Conservation (phyloP, 2,888 invertebrate species). For the Hypomecis atomaria region DNA sequence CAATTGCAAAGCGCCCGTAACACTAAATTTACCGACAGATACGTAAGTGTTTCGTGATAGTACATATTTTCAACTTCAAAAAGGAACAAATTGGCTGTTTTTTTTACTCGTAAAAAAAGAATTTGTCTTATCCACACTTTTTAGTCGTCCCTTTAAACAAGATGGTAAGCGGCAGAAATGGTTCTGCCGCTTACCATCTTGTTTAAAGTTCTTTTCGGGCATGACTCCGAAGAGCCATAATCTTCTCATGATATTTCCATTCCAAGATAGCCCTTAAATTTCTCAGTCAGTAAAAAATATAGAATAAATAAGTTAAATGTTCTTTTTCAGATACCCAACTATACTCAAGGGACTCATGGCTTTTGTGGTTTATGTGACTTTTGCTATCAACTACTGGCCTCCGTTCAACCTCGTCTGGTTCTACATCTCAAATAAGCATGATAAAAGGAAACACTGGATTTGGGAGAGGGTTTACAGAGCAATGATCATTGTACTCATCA, state of each 20-base stretch:
- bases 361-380: constrained; percentile 77
- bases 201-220: neutral
- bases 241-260: no score
- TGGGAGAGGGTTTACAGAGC: constrained; percentile 75
- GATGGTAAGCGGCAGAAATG: no score
- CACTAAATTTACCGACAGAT: constrained; percentile 71
- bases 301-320: no score
- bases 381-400: constrained; percentile 77
- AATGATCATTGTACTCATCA: constrained; percentile 63
- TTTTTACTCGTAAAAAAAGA: no score
- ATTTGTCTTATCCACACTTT: no score
- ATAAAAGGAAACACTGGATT: constrained; percentile 64
- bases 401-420: constrained; percentile 78
- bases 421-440: constrained; percentile 67
- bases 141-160: no score
- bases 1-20: constrained; percentile 66
- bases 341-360: constrained; percentile 73
- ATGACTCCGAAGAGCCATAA: neutral
- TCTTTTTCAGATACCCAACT: constrained; percentile 66
- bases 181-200: no score
- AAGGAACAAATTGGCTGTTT: no score
- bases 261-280: no score
- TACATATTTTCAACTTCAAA: no score
- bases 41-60: constrained; percentile 56
- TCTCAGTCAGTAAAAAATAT: no score